Evolutionary conservation across 2,113 vertebrate species (phyloP).

Genomic region (Phaetusa simplex): DNA sequence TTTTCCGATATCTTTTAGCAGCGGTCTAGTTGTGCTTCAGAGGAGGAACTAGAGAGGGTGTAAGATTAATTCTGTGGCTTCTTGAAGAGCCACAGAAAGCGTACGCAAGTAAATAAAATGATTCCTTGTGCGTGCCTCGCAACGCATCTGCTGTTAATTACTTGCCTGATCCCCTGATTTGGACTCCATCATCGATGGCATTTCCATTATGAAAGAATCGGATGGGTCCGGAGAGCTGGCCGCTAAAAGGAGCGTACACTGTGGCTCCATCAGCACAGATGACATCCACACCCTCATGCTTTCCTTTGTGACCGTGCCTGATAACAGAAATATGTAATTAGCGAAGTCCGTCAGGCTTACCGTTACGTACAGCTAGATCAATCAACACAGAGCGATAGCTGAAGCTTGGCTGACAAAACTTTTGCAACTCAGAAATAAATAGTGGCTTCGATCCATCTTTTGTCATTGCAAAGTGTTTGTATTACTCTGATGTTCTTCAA

Average conservation of each 20-base stretch:
- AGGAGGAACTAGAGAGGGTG: not conserved
- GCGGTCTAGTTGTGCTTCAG: not conserved
- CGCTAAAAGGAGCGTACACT: conserved; percentile 77
- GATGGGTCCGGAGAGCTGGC: conserved; percentile 66
- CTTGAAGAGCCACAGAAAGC: not conserved
- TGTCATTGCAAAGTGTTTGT: not conserved
- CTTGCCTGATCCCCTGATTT: conserved; percentile 72
- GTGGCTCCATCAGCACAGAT: conserved; percentile 71
- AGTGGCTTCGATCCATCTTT: not conserved
- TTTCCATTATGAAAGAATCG: conserved; percentile 67
- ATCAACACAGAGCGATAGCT: not conserved
- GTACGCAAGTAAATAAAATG: not conserved
- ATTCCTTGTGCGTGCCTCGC: rapidly evolving
- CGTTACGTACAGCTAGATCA: rapidly evolving
- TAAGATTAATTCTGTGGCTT: not conserved
- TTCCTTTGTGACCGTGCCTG: not conserved
- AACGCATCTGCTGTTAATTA: not conserved
- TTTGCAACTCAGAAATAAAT: not conserved
- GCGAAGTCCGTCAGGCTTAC: not conserved
- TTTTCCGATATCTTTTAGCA: not conserved
- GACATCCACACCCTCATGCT: conserved; percentile 73
- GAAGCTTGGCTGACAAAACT: not conserved
- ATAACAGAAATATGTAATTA: not conserved
- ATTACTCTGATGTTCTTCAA: not conserved
- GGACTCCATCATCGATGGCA: conserved; percentile 77